Evolutionary conservation across 2,797 vertebrate species (phyloP), one percentile per base, ranked within the genome.

Genomic region (Allobates femoralis): DNA sequence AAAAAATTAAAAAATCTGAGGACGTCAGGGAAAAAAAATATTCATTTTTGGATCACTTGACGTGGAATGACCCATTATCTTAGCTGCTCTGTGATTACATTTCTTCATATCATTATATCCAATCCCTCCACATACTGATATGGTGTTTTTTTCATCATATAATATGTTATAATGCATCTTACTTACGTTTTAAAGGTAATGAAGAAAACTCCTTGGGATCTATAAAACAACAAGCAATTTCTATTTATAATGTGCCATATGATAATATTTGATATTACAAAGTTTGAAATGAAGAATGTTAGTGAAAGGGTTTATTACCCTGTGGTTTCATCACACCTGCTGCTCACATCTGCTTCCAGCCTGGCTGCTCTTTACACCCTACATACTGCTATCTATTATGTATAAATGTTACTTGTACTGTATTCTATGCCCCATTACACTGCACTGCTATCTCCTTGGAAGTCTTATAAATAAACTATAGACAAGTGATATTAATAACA

Each of bases 101-200:
- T 79, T 46, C 41, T 46, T 11, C 5, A 46, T 11, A 46, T 11
- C n/a, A n/a, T n/a, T n/a, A n/a, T n/a, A n/a, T 46, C 41, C 53
- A 53, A 23, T 34, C 34, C 10, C 26, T 19, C 30, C 23, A 23
- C 18, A 58, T 16, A n/a, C 37, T 26, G 21, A 14, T 67, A 18
- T 34, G 16, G 62, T 15, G 12, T 23, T 67, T 67, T 32, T 34
- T n/a, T n/a, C n/a, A 37, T 69, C 37, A 37, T 18, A n/a, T 81
- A 32, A 66, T 12, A 32, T 62, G 12, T 53, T 19, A 23, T 46
- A 30, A 4, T 58, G 3, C 21, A 16, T 46, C 11, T n/a, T 74
- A 93, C 96, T 97, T 96, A 99, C 97, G 95, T 95, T 98, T 98
- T 91, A 95, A 94, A 77, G 93, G 93, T 79, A 92, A 92, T 77